A percentile compares a stretch with the other conserved stretches of the same genome.
Conservation (phyloP, 2,797 vertebrate genomes). For the Microctenopoma stevenorrisi region DNA sequence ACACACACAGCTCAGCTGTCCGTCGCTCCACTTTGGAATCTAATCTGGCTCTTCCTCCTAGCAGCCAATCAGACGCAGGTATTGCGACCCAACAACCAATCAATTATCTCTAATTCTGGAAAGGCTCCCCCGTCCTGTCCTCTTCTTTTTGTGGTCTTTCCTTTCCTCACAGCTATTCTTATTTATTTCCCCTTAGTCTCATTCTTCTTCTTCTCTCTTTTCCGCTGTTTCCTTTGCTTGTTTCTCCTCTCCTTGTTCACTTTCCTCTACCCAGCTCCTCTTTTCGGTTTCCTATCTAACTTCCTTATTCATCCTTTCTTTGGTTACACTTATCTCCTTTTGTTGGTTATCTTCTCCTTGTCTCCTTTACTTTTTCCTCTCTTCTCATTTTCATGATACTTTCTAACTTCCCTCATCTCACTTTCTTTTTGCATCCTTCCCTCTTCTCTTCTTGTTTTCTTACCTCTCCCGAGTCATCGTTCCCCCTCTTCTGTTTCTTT, state of each 20-base stretch:
- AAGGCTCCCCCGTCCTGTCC: slow-evolving; percentile 63
- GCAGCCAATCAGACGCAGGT: slow-evolving; percentile 91
- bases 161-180: background rate
- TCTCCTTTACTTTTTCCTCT: too few relatives aligned
- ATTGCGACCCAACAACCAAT: slow-evolving; percentile 91
- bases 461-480: too few relatives aligned
- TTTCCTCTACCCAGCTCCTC: background rate
- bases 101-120: slow-evolving; percentile 94
- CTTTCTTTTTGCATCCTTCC: too few relatives aligned
- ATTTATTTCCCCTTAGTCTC: background rate
- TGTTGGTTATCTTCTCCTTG: background rate
- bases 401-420: background rate
- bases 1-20: slow-evolving; percentile 82
- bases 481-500: too few relatives aligned
- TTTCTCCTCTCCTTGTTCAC: background rate
- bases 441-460: too few relatives aligned
- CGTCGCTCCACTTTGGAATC: slow-evolving; percentile 90
- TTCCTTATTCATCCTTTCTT: background rate
- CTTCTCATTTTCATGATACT: slow-evolving; percentile 7
- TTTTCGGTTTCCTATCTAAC: background rate
- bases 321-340: background rate
- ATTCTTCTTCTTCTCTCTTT: too few relatives aligned
- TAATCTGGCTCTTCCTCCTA: slow-evolving; percentile 92
- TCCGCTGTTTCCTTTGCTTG: background rate
- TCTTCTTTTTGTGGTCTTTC: background rate